Evolutionary conservation across 2,797 vertebrate species (phyloP).

Genomic region (Percopsis omiscomaycus): DNA sequence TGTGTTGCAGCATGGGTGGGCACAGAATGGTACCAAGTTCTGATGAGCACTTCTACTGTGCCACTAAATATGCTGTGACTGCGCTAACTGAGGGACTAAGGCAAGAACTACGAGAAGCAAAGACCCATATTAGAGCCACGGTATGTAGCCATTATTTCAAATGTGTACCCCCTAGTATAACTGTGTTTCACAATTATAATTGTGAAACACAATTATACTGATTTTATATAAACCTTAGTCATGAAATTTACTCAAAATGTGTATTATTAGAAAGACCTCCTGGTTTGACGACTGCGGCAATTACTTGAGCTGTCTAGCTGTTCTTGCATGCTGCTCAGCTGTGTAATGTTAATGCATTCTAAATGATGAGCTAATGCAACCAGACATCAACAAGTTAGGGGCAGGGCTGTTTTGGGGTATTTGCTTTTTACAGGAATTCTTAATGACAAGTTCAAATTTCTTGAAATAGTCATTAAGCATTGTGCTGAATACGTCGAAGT

Average conservation of each 20-base stretch:
- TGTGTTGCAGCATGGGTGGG: slow-evolving; percentile 84
- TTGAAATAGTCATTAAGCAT: background rate
- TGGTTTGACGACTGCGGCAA: background rate
- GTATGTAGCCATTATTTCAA: slow-evolving; percentile 70
- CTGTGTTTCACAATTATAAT: too few relatives aligned
- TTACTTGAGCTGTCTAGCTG: background rate
- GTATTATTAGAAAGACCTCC: too few relatives aligned
- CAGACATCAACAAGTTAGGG: too few relatives aligned
- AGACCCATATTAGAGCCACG: slow-evolving; percentile 91
- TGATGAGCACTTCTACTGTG: slow-evolving; percentile 89
- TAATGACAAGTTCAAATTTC: background rate
- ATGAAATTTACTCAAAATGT: too few relatives aligned
- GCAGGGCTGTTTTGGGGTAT: too few relatives aligned
- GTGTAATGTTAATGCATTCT: too few relatives aligned
- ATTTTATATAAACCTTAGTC: too few relatives aligned
- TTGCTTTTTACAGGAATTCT: too few relatives aligned
- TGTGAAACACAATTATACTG: too few relatives aligned
- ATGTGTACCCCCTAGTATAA: too few relatives aligned
- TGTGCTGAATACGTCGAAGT: background rate
- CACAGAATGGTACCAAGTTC: slow-evolving; percentile 83
- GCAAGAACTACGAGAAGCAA: slow-evolving; percentile 90
- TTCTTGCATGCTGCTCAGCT: background rate
- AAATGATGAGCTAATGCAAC: too few relatives aligned
- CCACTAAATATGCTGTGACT: slow-evolving; percentile 93
- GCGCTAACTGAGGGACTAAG: slow-evolving; percentile 92